Base-by-base conservation (phyloP, 2,888 invertebrate species). In the Eulithis prunata region DNA sequence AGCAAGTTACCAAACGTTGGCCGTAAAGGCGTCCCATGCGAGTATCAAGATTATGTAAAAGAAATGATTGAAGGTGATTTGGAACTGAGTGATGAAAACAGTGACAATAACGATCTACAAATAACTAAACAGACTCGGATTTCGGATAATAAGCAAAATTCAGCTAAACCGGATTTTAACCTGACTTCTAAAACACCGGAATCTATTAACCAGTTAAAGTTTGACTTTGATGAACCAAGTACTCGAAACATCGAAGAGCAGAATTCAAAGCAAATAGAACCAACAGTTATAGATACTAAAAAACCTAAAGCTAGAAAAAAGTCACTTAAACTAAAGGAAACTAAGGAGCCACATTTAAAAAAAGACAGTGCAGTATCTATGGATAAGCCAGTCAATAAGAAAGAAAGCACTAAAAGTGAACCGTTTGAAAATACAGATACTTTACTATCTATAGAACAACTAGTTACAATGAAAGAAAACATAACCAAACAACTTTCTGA, bases 21-120 rank as follows among this genome's bases (percentile, higher is more conserved):
- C 32, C 55, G 38, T 10, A 66, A 56, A 62, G 36, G 58, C 28
- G 28, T 55, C n/a, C 49, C 53, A 46, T 14, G 49, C 49, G 32
- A 66, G 12, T 51, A 36, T 43, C 59, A 59, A 62, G 71, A 58
- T 61, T 64, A 65, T 11, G 36, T 62, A n/a, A 78, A 74, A 69
- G 78, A 79, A 71, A 83, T 81, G 12, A 84, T 93, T 49, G 88
- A 82, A 74, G 83, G 81, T 43, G 92, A 92, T 80, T 85, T 93
- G 74, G 84, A 88, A 72, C 75, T 92, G 66, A 93, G 91, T 76
- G 92, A 93, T 68, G 91, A 90, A 69, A 83, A 78, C 52, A 84
- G 81, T 69, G 90, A 90, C 70, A 79, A 79, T 69, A 69, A 52
- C 43, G 67, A 67, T 43, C n/a, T 43, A 57, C 63, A 54, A 58